Base-by-base conservation (phyloP, 2,888 invertebrate species). In the Chrysotoxum bicinctum region DNA sequence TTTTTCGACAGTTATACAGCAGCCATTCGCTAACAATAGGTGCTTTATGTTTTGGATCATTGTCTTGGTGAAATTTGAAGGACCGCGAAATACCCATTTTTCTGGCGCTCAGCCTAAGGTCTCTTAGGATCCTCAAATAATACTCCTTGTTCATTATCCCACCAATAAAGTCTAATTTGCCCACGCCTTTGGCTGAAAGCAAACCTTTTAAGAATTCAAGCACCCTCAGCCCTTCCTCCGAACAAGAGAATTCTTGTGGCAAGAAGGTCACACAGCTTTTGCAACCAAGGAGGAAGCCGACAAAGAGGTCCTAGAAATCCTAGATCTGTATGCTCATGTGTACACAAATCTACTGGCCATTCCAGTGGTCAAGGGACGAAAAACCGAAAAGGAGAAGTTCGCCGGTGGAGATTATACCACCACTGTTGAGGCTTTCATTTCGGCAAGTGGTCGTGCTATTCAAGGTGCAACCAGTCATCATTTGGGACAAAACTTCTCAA, bases 321-420 rank as follows among this genome's bases (percentile, higher is more conserved):
- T 97, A 87, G 98, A 98, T 88, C 92, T 99, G 50, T 99, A 99
- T 92, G 96, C 96, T 0, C 93, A 94, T 86, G 95, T 99, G 10
- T 99, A 99, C 92, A 97, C 97, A 66, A 95, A 98, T 90, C 92
- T 97, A 88, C 89, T 98, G 56, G 99, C 99, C 0, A 95, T 99
- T 84, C 99, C 99, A 0, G 99, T 99, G 1, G 94, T 98, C n/a
- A 96, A 95, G 90, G 99, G 98, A 0, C 95, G 96, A 16, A 99
- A 99, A 93, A 98, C 99, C 0, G 98, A 98, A 92, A 99, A 99
- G 92, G 99, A 99, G 92, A 99, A 99, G 92, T 99, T 99, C 92
- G 99, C 99, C 1, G 99, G 99, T 23, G 98, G 97, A 4, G 97
- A 98, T 92, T 99, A 97, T 91, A 99, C 99, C 7, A 97, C 98